phyloP scores from a whole-genome alignment of 2,888 invertebrate species.

The Tetramorium bicarinatum region DNA sequence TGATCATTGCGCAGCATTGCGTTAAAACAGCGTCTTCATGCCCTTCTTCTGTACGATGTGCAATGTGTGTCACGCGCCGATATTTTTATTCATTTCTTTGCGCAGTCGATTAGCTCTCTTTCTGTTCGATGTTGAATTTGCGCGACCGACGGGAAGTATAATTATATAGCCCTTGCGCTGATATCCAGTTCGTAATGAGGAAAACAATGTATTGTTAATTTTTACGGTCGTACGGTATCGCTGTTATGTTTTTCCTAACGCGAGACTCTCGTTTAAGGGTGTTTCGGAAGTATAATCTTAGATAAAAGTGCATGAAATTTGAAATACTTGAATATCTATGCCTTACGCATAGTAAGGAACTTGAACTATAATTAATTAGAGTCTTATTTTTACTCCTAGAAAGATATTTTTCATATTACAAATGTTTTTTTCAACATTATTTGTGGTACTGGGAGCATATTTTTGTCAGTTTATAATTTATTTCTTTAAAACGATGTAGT shows the following conservation, averaged over 20 bases:
- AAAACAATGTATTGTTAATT: slow-evolving; percentile 1
- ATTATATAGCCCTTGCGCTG: neutral
- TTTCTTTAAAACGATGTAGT: too few relatives aligned
- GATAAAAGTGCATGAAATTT: too few relatives aligned
- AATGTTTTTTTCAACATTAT: too few relatives aligned
- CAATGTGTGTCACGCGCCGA: slow-evolving; percentile 20
- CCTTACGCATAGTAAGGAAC: too few relatives aligned
- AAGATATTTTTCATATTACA: too few relatives aligned
- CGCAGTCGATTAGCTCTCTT: slow-evolving; percentile 27
- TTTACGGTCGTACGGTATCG: neutral
- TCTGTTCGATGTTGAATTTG: slow-evolving; percentile 7
- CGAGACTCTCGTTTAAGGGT: slow-evolving; percentile 8
- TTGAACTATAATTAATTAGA: too few relatives aligned
- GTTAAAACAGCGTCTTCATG: slow-evolving; percentile 35
- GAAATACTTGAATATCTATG: too few relatives aligned
- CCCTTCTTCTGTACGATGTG: slow-evolving; percentile 27
- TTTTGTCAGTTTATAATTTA: too few relatives aligned
- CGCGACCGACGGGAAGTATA: neutral
- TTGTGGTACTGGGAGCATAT: too few relatives aligned
- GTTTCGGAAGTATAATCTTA: too few relatives aligned
- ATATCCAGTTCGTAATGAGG: neutral
- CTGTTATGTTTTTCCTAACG: neutral
- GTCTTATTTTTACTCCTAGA: too few relatives aligned
- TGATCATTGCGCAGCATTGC: slow-evolving; percentile 62
- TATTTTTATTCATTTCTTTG: slow-evolving; percentile 38